Base-by-base conservation (phyloP, 2,797 vertebrate species). In the Parambassis ranga region DNA sequence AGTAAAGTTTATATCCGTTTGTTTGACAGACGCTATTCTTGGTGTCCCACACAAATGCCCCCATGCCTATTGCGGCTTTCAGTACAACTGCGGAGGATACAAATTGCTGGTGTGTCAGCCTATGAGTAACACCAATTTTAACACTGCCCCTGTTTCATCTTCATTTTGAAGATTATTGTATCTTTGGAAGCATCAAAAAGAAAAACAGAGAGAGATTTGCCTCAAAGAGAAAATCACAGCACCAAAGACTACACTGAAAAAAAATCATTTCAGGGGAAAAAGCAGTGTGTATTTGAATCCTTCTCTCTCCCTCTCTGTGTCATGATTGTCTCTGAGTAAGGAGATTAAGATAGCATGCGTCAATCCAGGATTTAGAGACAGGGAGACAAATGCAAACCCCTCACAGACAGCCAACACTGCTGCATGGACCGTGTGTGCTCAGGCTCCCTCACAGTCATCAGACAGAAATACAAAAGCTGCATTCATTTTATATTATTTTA, bases 261-360 rank as follows among this genome's bases (percentile, higher is more conserved):
- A 36, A 44, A 69, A 39, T 57, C 16, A 48, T 53, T 35, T 20
- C 37, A 53, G 37, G 9, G 20, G 16, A 24, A 53, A 53, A 51
- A 32, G 6, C n/a, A 37, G 10, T 24, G 55, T 69, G 33, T 63
- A 38, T 71, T 20, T 71, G 50, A 33, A 53, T 28, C 47, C 50
- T 43, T 41, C 33, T 55, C 38, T 50, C 33, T 46, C 30, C 37
- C 61, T 66, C 75, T 77, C 52, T 71, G 75, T 73, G 71, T 87
- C 89, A 79, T 89, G 87, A 91, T 87, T 91, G 90, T 86, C 87
- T 91, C 78, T 71, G 77, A 77, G 81, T 92, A 92, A 93, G 85
- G 73, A 91, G 92, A 92, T 93, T 93, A 93, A 89, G 87, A 90
- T 83, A 82, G 83, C 85, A 90, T 87, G 87, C 77, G 87, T 92